Conservation (phyloP, 2,888 invertebrate genomes). For the Gryllus longicercus region DNA sequence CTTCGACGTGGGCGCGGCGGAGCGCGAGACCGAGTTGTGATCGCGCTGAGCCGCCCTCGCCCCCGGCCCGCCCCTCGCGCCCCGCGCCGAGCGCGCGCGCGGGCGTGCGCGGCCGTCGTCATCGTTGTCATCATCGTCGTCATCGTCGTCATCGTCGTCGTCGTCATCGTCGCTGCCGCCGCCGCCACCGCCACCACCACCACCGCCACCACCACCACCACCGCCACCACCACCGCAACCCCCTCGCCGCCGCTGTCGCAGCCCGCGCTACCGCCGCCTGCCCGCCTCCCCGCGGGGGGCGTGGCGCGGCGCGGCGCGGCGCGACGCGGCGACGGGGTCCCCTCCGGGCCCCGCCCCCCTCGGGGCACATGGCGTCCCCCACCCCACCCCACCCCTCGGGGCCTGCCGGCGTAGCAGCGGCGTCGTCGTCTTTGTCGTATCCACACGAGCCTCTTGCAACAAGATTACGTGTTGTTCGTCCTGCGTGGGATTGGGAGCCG, state of each 20-base stretch:
- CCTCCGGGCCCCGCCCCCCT: neutral
- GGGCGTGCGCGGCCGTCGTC: neutral
- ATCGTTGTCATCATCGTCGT: neutral
- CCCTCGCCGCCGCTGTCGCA: too few species aligned
- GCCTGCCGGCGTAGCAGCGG: neutral
- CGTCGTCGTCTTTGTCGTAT: neutral
- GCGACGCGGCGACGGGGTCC: neutral
- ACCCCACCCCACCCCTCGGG: neutral
- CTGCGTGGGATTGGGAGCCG: neutral
- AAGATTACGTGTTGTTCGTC: neutral
- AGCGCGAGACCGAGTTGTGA: constrained; percentile 35
- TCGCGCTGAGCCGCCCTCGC: constrained; percentile 26
- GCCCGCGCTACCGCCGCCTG: too few species aligned
- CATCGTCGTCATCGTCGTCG: neutral
- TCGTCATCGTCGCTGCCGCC: neutral
- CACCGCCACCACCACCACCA: too few species aligned
- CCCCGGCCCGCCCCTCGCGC: neutral
- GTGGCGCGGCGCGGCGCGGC: too few species aligned
- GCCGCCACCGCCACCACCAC: neutral
- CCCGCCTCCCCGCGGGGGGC: too few species aligned
- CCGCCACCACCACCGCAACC: too few species aligned
- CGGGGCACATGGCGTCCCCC: neutral
- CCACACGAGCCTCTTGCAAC: neutral
- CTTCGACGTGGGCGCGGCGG: constrained; percentile 35
- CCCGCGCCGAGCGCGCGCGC: too few species aligned